Base-by-base conservation (phyloP, 2,113 vertebrate species). In the Corythoichthys intestinalis region DNA sequence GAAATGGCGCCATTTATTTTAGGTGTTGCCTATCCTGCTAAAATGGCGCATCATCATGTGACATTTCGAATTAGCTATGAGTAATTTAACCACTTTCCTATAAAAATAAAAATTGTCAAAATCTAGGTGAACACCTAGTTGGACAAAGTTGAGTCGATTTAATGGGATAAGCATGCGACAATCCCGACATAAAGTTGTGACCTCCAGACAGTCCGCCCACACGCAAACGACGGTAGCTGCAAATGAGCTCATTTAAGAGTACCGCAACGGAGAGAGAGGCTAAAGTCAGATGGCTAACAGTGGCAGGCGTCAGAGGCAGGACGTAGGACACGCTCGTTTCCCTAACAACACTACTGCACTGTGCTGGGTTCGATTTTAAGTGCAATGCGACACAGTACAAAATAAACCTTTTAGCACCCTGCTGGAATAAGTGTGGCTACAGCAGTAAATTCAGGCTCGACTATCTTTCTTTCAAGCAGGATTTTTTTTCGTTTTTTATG, bases 161-260 rank as follows among this genome's bases (percentile, higher is more conserved):
- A 58, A 58, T 37, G 56, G 34, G 28, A 34, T 57, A 57, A 57
- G 9, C 34, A 37, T 28, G 5, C 4, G 34, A 57, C 56, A 6
- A 3, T 34, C 65, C 69, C 71, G 71, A 67, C 35, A 59, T 68
- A 10, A 74, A 67, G 76, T 73, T 71, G 66, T 76, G 76, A 60
- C 76, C 76, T 78, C 38, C n/a, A 75, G 82, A 79, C 82, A 72
- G 70, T 28, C 20, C 20, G 75, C 73, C 79, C 63, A 78, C 78
- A 20, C 66, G 50, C 69, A 72, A 66, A 67, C 69, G 69, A 79
- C 11, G 34, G 76, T 67, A 78, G 63, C 82, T 72, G 77, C 85
- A 88, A 88, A 86, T 82, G 78, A 85, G 85, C 88, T 90, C 69
- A 82, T 86, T 88, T 87, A 28, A 28, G 84, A 57, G 70, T 77